Evolutionary conservation across 1,140 invertebrate genomes (phyloP), one percentile per base, ranked within the genome.

Genomic region (Babylonia areolata): DNA sequence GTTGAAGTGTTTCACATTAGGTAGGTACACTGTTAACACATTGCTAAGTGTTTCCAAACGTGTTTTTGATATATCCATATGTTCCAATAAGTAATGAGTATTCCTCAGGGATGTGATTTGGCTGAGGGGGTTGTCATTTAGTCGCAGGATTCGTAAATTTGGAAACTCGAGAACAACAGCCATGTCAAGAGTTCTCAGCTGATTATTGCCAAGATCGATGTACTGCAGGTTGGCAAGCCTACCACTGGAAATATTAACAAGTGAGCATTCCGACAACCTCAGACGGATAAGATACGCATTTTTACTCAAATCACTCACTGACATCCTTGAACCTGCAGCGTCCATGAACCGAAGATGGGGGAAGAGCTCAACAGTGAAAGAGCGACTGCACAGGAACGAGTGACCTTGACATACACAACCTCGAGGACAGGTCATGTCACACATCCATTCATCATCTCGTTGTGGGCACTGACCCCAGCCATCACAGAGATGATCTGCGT

Each of bases 361-460:
- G 28, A 54, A 69, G 31, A 42, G 28, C 3, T 20, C 46, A n/a
- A 37, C 39, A 11, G 42, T 39, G 31, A 85, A 58, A 28, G 51
- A 11, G 31, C 37, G n/a, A 11, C 39, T 23, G 33, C 85, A 86
- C 2, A 46, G 40, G 23, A 86, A 42, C 3, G 81, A 39, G 35
- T 37, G 46, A 54, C 73, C 82, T 69, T 40, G 46, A 58, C 82
- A 88, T 1, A 33, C 46, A 69, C 85, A 88, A 35, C 39, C 79
- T 92, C 39, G 88, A 94, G 80, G 80, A 39, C 80, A 81, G 46
- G 3, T 35, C 28, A 33, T 6, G 9, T 81, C 51, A 79, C 83
- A 88, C 12, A 87, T 64, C 46, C 42, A 23, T 42, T 87, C 86
- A 77, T 88, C 81, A 33, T 87, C 85, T 42, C 46, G 58, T 37